Conservation (phyloP, 2,113 vertebrate genomes). For the Arothron firmamentum region DNA sequence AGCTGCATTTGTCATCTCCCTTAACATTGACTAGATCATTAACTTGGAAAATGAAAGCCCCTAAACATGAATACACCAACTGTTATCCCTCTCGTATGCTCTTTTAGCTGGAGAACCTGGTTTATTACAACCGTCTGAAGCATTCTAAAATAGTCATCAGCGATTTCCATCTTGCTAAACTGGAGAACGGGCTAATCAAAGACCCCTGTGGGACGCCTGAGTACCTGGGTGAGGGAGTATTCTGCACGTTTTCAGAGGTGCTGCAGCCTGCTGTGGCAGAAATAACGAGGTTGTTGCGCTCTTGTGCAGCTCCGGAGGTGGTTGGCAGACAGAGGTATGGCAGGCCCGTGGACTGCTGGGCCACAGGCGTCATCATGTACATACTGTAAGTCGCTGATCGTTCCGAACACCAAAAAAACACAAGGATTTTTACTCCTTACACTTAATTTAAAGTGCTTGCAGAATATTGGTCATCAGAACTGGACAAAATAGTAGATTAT, state of each 20-base stretch:
- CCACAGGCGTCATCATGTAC: constrained; percentile 97
- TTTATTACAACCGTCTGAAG: constrained; percentile 97
- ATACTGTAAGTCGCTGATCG: constrained; percentile 85
- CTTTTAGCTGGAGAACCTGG: constrained; percentile 91
- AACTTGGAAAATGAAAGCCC: constrained; percentile 6
- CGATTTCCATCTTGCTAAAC: constrained; percentile 95
- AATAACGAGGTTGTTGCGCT: constrained; percentile 6
- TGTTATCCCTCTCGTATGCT: constrained; percentile 8
- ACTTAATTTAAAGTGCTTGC: neutral
- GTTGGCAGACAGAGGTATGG: constrained; percentile 95
- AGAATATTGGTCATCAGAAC: neutral
- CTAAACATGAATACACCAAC: constrained; percentile 7
- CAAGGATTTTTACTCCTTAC: neutral
- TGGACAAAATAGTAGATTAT: too few relatives aligned
- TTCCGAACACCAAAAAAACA: neutral
- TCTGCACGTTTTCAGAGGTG: neutral
- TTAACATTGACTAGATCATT: neutral
- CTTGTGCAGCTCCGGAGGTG: constrained; percentile 87
- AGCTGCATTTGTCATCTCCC: constrained; percentile 10
- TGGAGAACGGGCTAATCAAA: constrained; percentile 96
- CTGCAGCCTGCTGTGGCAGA: neutral
- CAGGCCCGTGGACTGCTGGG: constrained; percentile 95
- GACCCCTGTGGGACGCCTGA: constrained; percentile 96
- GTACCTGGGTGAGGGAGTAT: constrained; percentile 84
- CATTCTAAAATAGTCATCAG: constrained; percentile 99